Evolutionary conservation across 1,140 invertebrate species (phyloP), one percentile per base, ranked within the genome.

Genomic region (Trichoplusia ni): DNA sequence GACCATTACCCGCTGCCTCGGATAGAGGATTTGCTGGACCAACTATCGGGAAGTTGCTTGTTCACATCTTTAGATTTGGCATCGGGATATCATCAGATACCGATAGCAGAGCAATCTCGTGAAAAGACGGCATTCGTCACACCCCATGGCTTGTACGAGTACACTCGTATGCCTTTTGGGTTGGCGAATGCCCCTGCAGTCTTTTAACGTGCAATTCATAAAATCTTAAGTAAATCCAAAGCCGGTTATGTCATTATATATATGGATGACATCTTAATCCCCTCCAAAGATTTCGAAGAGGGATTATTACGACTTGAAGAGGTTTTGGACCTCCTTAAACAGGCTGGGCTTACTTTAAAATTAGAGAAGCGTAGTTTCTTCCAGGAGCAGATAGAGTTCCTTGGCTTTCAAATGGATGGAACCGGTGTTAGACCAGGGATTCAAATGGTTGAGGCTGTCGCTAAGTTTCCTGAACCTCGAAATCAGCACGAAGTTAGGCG

Each of bases 351-450:
- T 6, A 84, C 84, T 1, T 46, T 81, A 2, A 81, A 82, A 13
- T 40, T 82, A 23, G 63, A 33, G 4, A 86, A 79, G 42, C 84
- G 79, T 64, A 5, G 56, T 2, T 84, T 86, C 53, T 72, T 79
- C 5, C 66, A 73, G 42, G 63, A 46, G 31, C 37, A 60, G 11
- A 63, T 84, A 7, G 37, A 66, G 9, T 84, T 77, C 40, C 59
- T 83, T 7, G 79, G 82, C 0, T 78, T 71, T 35, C 63, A 75
- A 49, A 64, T 83, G 6, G 64, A 59, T 9, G 27, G 58, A 3
- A 47, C 66, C 31, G 75, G 77, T 7, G 69, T 86, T 5, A 49
- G 71, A 37, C 79, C 80, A 9, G 79, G 78, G 21, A 13, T 11
- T 5, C 40, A 33, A 18, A 85, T 86, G 61, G 71, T 72, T 3